Base-by-base conservation (phyloP, 2,888 invertebrate genomes). In the Formica aserva region DNA sequence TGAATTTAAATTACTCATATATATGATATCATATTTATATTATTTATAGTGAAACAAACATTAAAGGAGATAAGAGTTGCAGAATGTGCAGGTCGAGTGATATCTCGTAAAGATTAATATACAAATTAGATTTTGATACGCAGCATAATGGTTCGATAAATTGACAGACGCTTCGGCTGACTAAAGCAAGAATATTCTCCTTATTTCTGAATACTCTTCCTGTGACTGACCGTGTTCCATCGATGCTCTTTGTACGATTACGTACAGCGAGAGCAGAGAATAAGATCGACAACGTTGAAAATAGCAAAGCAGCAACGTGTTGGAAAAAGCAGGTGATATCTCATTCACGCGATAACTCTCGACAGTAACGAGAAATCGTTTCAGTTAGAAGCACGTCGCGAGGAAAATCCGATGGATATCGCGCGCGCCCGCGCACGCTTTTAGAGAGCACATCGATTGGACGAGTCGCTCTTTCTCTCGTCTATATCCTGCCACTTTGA, bases 311-410 rank as follows among this genome's bases (percentile, higher is more conserved):
- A n/a, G 66, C 41, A 13, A 60, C 67, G 22, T 48, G 60, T 75
- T 60, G 63, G 32, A 45, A 60, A 60, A 71, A 18, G 26, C 48
- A 32, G 72, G n/a, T 45, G 62, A 52, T 62, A 57, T 74, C 67
- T 45, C 62, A 63, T 81, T 83, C 72, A 45, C 45, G 26, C 72
- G 72, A 71, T 80, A 80, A 78, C 26, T 71, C 41, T 62, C 29
- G 48, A 80, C 52, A 29, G 41, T 41, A 82, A 85, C 83, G 82
- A 82, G 62, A 52, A 60, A 76, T 80, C 69, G 52, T 15, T 60
- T 86, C 74, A 41, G n/a, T 78, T 67, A n/a, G 38, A 77, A n/a
- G 55, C 29, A 32, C 15, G 57, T 62, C 48, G 62, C 9, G 55
- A n/a, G 62, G 41, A 66, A 63, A 69, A 62, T 29, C 11, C 67